Evolutionary conservation across 2,888 invertebrate species (phyloP), one percentile per base, ranked within the genome.

Genomic region (Drosophila colorata): DNA sequence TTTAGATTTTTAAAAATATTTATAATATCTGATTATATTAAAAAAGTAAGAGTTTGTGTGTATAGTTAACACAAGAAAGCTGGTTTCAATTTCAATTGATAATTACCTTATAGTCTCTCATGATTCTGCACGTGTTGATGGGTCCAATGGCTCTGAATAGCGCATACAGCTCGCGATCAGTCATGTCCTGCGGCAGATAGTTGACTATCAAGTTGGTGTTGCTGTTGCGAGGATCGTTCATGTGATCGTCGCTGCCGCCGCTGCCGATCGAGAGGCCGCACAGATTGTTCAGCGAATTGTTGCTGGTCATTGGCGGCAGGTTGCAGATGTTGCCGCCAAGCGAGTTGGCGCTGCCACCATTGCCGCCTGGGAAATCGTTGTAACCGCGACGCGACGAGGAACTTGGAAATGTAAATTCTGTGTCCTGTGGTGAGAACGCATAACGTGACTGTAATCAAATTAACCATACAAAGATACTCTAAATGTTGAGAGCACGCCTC

Each of bases 101-200:
- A 28, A 28, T 87, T 90, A 96, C 96, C 95, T 96, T 96, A 92
- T 95, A 96, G 91, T 97, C 97, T 92, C 96, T 96, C 97, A 97
- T 97, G 85, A 98, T 97, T 86, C 98, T 95, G 91, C 97, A 97
- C 83, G 96, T 97, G 91, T 97, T 97, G 47, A 98, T 95, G 20
- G 96, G 96, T 51, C 98, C 98, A 82, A 97, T 95, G 56, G 96
- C 95, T 84, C 96, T 95, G 92, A 98, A 98, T 93, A 98, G 95
- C 76, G 96, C 95, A 91, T 96, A 96, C 61, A 98, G 94, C 90
- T 98, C 98, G 90, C 96, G 96, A 92, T 98, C 98, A 2, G 97
- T 96, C 94, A 98, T 96, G 88, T 95, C 96, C 93, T 98, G 98
- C 31, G 98, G 98, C 87, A 98, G 94, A 93, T 98, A 98, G 94